phyloP scores from a whole-genome alignment of 2,797 vertebrate genomes.

The Sebastes dallii region DNA sequence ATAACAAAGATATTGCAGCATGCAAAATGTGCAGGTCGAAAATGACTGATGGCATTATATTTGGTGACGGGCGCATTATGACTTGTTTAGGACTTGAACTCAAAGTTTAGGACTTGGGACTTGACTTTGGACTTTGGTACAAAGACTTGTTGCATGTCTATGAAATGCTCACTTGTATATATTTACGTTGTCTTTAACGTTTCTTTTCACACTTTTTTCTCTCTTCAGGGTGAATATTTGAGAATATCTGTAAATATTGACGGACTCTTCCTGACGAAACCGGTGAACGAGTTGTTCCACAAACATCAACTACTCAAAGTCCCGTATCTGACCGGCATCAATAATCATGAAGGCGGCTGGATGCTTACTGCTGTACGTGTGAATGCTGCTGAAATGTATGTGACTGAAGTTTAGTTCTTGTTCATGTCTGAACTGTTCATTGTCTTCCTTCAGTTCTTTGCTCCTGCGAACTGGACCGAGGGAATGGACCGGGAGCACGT shows the following conservation, averaged over 20 bases:
- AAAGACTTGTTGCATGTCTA: background rate
- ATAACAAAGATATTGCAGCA: no score
- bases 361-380: constrained; percentile 61
- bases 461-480: constrained; percentile 71
- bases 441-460: constrained; percentile 54
- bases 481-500: constrained; percentile 70
- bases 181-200: background rate
- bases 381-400: background rate
- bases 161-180: background rate
- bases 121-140: no score
- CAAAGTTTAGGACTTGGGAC: no score
- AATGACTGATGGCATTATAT: no score
- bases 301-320: constrained; percentile 68
- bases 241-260: constrained; percentile 39
- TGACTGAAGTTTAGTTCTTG: background rate
- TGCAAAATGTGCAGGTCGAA: background rate
- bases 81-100: no score
- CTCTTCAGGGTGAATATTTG: constrained; percentile 31
- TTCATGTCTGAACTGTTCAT: no score
- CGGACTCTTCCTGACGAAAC: constrained; percentile 72
- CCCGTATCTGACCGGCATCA: constrained; percentile 79
- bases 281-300: constrained; percentile 53
- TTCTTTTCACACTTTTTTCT: background rate
- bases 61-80: no score
- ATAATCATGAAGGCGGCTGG: constrained; percentile 74